phyloP scores from a whole-genome alignment of 2,113 vertebrate species.

The Tenebrosternarchus preto region DNA sequence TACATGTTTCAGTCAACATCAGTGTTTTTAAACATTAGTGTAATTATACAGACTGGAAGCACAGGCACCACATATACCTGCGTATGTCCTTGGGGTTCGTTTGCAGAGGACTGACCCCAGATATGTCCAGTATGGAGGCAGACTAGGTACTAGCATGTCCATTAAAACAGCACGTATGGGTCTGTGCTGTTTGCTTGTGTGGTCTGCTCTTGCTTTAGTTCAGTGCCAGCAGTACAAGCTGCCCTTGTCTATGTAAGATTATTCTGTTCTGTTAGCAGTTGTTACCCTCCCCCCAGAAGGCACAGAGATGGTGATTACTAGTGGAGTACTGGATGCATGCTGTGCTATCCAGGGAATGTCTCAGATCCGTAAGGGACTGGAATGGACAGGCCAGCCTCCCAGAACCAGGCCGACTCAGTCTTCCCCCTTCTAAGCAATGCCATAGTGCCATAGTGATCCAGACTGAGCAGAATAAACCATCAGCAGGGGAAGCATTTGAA shows the following conservation, averaged over 20 bases:
- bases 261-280: background rate
- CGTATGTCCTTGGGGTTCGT: background rate
- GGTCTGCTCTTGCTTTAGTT: background rate
- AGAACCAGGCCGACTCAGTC: background rate
- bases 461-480: slow-evolving; percentile 8
- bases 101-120: background rate
- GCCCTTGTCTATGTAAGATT: no score
- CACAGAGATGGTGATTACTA: background rate
- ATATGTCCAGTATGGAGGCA: background rate
- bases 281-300: background rate
- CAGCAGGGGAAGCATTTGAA: no score
- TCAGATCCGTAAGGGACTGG: background rate
- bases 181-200: background rate
- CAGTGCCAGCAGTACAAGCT: no score
- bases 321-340: background rate
- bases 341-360: background rate
- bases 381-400: background rate
- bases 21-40: background rate
- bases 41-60: background rate
- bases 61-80: background rate
- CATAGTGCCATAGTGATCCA: background rate
- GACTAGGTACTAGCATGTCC: background rate
- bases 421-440: background rate
- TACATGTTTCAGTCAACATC: no score
- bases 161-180: background rate